phyloP scores from a whole-genome alignment of 2,888 invertebrate genomes.

The Eulithis testata region DNA sequence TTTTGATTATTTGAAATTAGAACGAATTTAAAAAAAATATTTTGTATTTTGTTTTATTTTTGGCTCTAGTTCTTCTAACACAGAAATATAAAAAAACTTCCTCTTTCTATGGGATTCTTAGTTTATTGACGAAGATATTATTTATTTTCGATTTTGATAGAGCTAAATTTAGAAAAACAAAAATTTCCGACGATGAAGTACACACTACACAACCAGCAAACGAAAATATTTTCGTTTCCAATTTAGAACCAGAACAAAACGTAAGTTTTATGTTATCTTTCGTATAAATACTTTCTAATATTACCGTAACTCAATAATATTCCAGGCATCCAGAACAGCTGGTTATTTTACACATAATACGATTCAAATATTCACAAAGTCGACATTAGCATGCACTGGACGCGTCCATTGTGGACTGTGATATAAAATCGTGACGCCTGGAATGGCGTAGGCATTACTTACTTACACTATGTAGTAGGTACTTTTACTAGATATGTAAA shows the following conservation, averaged over 20 bases:
- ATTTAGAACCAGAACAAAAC: too few species aligned
- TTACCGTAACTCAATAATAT: conserved; percentile 34
- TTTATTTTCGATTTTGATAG: too few species aligned
- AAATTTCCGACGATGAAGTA: too few species aligned
- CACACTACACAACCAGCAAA: too few species aligned
- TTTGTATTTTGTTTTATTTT: conserved; percentile 1
- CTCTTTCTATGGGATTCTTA: too few species aligned
- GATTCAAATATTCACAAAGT: conserved; percentile 72
- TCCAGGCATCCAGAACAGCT: conserved; percentile 43
- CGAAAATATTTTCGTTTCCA: too few species aligned
- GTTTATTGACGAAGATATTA: too few species aligned
- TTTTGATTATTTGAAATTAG: conserved; percentile 16
- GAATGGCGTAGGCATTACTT: conserved; percentile 46
- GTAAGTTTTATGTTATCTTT: neutral
- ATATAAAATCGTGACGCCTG: conserved; percentile 72
- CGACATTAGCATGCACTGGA: conserved; percentile 69
- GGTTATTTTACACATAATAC: conserved; percentile 56
- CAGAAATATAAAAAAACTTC: too few species aligned
- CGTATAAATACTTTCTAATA: neutral
- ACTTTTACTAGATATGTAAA: neutral
- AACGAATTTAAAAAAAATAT: neutral
- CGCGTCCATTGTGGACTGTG: conserved; percentile 72
- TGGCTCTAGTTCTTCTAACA: too few species aligned
- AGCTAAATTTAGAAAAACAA: too few species aligned
- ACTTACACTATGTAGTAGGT: neutral